Conservation (phyloP, 2,888 invertebrate genomes). For the Entomobrya proxima region DNA sequence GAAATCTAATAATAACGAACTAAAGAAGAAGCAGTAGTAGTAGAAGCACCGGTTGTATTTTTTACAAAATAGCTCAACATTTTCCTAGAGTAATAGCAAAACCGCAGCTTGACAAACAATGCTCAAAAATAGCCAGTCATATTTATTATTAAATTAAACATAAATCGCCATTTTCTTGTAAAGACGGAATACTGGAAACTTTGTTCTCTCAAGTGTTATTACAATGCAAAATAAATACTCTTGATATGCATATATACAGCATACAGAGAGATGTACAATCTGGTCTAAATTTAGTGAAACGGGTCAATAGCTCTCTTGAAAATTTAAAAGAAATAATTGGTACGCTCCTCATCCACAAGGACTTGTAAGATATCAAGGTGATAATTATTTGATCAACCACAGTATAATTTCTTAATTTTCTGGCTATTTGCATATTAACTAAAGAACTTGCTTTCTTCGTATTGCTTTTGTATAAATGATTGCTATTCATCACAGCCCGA, state of each 20-base stretch:
- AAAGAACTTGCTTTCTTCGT: background rate
- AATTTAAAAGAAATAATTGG: background rate
- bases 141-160: background rate
- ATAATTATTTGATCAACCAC: constrained; percentile 28
- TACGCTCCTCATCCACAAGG: background rate
- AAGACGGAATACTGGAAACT: constrained; percentile 8
- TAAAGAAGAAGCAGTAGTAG: background rate
- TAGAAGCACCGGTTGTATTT: background rate
- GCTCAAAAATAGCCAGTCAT: background rate
- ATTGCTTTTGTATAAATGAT: background rate
- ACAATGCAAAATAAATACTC: background rate
- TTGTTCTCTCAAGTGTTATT: constrained; percentile 17
- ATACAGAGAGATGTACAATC: too few relatives aligned
- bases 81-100: constrained; percentile 17
- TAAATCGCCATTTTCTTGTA: constrained; percentile 6
- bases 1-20: constrained; percentile 32
- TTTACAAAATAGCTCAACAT: background rate
- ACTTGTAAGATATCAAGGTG: constrained; percentile 30
- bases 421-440: background rate
- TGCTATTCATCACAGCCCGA: constrained; percentile 5
- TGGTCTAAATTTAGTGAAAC: constrained; percentile 58
- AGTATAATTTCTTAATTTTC: constrained; percentile 24
- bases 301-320: constrained; percentile 58
- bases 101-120: constrained; percentile 3
- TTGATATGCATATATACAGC: background rate